These are phyloP conservation scores for Taenioides sp. DNA, from an alignment of 2,797 vertebrate species.

Conservation along the genomic window DNA sequence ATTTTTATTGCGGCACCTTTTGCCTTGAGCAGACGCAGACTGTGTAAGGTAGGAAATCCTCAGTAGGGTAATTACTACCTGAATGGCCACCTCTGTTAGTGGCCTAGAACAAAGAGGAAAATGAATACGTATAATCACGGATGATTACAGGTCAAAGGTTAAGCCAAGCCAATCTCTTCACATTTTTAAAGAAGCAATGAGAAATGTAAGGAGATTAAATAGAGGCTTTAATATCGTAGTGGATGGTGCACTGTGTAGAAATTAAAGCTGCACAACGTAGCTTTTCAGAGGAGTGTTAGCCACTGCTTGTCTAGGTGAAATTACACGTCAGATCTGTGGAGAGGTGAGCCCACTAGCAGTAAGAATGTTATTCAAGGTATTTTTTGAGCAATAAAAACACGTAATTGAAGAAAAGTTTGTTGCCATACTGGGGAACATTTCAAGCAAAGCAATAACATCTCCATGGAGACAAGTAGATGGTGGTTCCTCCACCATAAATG, in stretches of 20 bases:
- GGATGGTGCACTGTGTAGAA: neutral
- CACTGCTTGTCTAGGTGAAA: no score
- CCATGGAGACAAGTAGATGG: no score
- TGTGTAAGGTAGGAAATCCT: constrained; percentile 52
- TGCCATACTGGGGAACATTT: no score
- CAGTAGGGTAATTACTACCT: constrained; percentile 49
- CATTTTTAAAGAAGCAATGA: neutral
- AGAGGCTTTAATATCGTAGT: neutral
- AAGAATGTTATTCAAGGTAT: no score
- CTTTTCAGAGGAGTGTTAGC: no score
- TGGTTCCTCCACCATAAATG: no score
- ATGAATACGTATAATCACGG: constrained; percentile 66
- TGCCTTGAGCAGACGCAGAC: constrained; percentile 43
- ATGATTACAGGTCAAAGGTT: constrained; percentile 69
- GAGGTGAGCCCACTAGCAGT: no score
- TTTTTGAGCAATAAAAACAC: no score
- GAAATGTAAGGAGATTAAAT: constrained; percentile 1
- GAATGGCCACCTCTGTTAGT: constrained; percentile 36
- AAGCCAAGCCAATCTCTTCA: constrained; percentile 38
- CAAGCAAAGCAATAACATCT: no score
- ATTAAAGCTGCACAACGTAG: neutral
- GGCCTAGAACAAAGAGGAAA: constrained; percentile 59
- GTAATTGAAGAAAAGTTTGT: no score
- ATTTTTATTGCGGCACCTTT: constrained; percentile 54
- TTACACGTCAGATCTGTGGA: no score